Evolutionary conservation across 2,113 vertebrate species (phyloP).

Genomic region (Saiga tatarica): DNA sequence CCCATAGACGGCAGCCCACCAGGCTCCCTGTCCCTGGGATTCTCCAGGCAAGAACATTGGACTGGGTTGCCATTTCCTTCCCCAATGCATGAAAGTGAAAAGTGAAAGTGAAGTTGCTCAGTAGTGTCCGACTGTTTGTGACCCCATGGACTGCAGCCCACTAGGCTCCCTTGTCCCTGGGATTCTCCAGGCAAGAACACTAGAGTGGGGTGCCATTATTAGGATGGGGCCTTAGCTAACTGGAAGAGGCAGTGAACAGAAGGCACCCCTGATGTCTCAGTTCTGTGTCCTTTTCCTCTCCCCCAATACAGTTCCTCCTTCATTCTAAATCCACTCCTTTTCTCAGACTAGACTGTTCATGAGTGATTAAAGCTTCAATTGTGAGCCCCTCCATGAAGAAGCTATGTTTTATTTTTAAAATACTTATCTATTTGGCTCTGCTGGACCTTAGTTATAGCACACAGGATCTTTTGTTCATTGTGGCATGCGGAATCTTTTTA

Average conservation of each 20-base stretch:
- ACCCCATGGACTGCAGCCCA: no score
- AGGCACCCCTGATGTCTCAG: background rate
- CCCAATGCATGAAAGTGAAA: no score
- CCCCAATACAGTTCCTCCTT: background rate
- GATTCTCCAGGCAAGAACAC: no score
- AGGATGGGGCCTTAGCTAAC: slow-evolving; percentile 31
- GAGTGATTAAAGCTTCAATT: background rate
- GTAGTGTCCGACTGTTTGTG: no score
- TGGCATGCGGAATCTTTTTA: background rate
- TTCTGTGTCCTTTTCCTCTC: slow-evolving; percentile 6
- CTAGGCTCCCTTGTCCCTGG: no score
- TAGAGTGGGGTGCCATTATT: background rate
- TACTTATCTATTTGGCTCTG: background rate
- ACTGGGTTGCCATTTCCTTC: background rate
- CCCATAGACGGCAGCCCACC: no score
- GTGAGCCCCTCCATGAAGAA: background rate
- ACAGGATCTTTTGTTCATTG: background rate
- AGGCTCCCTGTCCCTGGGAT: no score
- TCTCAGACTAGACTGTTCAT: background rate
- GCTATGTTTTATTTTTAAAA: background rate
- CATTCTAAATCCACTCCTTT: slow-evolving; percentile 3
- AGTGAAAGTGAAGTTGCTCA: no score
- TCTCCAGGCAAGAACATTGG: no score
- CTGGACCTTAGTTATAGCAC: background rate
- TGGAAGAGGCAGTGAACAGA: slow-evolving; percentile 17